Conservation (phyloP, 2,888 invertebrate genomes). For the Dicycla oo region DNA sequence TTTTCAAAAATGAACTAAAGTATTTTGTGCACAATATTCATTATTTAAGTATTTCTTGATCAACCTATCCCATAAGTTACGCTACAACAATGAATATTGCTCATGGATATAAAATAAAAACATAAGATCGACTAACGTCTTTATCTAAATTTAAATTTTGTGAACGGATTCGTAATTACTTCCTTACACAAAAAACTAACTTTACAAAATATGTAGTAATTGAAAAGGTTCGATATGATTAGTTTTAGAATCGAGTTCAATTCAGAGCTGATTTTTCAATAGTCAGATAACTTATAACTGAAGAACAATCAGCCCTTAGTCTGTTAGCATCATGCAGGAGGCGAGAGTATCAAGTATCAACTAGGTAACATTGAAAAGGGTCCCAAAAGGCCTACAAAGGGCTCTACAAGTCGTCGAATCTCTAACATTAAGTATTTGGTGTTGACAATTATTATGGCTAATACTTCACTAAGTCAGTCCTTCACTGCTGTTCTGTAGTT, state of each 20-base stretch:
- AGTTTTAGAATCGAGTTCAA: conserved; percentile 75
- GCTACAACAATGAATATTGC: conserved; percentile 21
- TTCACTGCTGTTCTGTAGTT: conserved; percentile 47
- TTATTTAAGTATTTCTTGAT: neutral
- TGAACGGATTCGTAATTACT: conserved; percentile 6
- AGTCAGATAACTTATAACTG: too few relatives aligned
- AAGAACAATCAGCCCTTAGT: too few relatives aligned
- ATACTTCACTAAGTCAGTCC: conserved; percentile 66
- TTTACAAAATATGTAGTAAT: conserved; percentile 40
- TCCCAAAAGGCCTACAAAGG: conserved; percentile 72
- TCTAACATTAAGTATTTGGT: conserved; percentile 73
- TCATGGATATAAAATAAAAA: conserved; percentile 11
- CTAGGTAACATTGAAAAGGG: conserved; percentile 72
- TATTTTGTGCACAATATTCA: conserved; percentile 19
- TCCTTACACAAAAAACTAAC: conserved; percentile 17
- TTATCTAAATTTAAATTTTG: conserved; percentile 10
- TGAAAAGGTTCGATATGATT: conserved; percentile 71
- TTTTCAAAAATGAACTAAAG: neutral
- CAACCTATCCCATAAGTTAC: neutral
- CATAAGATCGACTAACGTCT: neutral
- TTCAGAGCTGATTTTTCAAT: too few relatives aligned
- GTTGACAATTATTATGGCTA: conserved; percentile 73
- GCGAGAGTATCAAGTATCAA: conserved; percentile 50
- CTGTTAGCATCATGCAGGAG: conserved; percentile 64
- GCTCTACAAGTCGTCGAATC: conserved; percentile 65